Evolutionary conservation across 2,113 vertebrate genomes (phyloP).

Genomic region (Corydoras maculifer): DNA sequence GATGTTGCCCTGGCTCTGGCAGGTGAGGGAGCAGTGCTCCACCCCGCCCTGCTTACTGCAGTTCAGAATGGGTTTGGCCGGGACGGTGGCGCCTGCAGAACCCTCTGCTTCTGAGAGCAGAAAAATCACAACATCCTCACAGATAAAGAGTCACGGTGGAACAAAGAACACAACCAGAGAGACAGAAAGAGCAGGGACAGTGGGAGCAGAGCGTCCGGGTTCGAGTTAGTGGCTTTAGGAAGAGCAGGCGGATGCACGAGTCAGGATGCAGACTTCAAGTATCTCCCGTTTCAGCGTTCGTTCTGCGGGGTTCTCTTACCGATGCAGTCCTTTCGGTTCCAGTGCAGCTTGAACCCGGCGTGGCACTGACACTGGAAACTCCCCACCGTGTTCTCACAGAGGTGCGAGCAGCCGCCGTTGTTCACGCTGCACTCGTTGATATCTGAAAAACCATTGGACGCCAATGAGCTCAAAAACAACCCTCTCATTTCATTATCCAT

Average conservation of each 20-base stretch:
- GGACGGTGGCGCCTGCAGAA: slow-evolving; percentile 55
- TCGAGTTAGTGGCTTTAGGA: slow-evolving; percentile 22
- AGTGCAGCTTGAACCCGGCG: slow-evolving; percentile 84
- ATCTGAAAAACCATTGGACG: slow-evolving; percentile 62
- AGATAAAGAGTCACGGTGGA: slow-evolving; percentile 44
- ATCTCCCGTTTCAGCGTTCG: slow-evolving; percentile 84
- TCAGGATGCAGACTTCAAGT: slow-evolving; percentile 67
- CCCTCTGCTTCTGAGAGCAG: slow-evolving; percentile 79
- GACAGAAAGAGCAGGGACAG: not conserved
- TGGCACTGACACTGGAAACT: slow-evolving; percentile 84
- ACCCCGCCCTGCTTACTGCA: slow-evolving; percentile 82
- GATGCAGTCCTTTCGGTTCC: slow-evolving; percentile 96
- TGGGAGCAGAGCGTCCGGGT: not conserved
- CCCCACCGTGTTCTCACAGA: slow-evolving; percentile 82
- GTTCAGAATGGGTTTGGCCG: slow-evolving; percentile 74
- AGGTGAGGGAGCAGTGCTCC: slow-evolving; percentile 85
- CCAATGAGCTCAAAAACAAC: not conserved
- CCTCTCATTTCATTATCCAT: too few species aligned
- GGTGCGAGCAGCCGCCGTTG: slow-evolving; percentile 88
- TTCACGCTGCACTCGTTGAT: slow-evolving; percentile 91
- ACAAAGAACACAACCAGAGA: not conserved
- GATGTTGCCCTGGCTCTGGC: slow-evolving; percentile 80
- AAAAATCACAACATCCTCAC: slow-evolving; percentile 71
- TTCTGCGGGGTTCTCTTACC: slow-evolving; percentile 71
- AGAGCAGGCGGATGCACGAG: slow-evolving; percentile 54